phyloP scores from a whole-genome alignment of 2,888 invertebrate genomes.

The Miltochrista miniata region DNA sequence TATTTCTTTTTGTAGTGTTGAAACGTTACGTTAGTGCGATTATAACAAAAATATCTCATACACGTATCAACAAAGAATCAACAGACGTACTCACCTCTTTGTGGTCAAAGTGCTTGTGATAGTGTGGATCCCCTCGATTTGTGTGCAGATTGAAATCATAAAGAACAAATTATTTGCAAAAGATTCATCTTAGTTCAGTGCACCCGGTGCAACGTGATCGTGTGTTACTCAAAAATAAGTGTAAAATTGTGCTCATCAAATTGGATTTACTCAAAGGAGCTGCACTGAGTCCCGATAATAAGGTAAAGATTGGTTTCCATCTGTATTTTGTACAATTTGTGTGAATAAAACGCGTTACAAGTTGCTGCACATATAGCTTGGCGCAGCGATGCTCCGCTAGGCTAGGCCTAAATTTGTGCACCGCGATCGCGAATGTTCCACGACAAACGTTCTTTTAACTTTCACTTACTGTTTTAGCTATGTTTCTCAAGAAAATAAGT shows the following conservation, averaged over 20 bases:
- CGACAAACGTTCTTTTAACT: constrained; percentile 21
- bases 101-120: constrained; percentile 11
- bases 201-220: constrained; percentile 40
- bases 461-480: not conserved
- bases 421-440: constrained; percentile 33
- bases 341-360: constrained; percentile 32
- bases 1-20: constrained; percentile 13
- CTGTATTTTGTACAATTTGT: constrained; percentile 12
- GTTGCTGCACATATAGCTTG: constrained; percentile 4
- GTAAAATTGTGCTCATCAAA: constrained; percentile 47
- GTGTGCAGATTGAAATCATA: constrained; percentile 11
- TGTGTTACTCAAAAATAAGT: constrained; percentile 47
- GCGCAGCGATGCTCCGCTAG: constrained; percentile 23
- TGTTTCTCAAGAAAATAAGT: not conserved
- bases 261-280: constrained; percentile 68
- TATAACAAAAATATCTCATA: constrained; percentile 9
- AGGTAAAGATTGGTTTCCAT: constrained; percentile 55
- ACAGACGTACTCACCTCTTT: not conserved
- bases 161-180: constrained; percentile 13
- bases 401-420: constrained; percentile 56
- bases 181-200: constrained; percentile 29
- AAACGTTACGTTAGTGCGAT: constrained; percentile 15
- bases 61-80: constrained; percentile 4
- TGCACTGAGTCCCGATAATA: constrained; percentile 59
- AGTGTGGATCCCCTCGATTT: constrained; percentile 18